phyloP scores from a whole-genome alignment of 2,888 invertebrate species.

The Cyrtodaria siliqua region DNA sequence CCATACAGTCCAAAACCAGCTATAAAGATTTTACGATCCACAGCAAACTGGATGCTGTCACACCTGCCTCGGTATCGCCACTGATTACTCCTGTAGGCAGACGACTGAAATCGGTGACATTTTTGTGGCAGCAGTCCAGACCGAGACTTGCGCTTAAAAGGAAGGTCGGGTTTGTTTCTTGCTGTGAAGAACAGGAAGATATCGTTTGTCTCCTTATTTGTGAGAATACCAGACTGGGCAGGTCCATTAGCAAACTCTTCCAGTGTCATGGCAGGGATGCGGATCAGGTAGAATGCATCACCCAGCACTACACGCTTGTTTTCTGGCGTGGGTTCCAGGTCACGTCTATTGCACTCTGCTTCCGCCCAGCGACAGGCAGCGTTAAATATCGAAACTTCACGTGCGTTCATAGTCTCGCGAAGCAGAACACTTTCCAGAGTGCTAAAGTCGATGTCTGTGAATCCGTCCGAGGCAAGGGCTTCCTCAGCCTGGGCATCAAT shows the following conservation, averaged over 20 bases:
- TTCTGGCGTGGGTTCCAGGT: slow-evolving; percentile 92
- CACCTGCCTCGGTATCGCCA: slow-evolving; percentile 98
- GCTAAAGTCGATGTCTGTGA: slow-evolving; percentile 97
- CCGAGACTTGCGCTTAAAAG: slow-evolving; percentile 93
- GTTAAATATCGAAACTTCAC: slow-evolving; percentile 93
- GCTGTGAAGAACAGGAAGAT: slow-evolving; percentile 98
- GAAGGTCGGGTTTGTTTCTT: slow-evolving; percentile 93
- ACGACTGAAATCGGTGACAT: slow-evolving; percentile 98
- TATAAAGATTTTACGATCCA: slow-evolving; percentile 97
- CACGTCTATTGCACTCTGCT: slow-evolving; percentile 94
- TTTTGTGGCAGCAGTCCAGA: slow-evolving; percentile 96
- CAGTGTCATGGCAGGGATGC: slow-evolving; percentile 97
- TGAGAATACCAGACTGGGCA: slow-evolving; percentile 96
- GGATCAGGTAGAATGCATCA: slow-evolving; percentile 93
- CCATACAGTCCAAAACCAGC: slow-evolving; percentile 98
- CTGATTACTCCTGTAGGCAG: slow-evolving; percentile 98
- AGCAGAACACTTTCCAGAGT: slow-evolving; percentile 96
- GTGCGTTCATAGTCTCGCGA: slow-evolving; percentile 97
- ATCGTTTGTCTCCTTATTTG: slow-evolving; percentile 97
- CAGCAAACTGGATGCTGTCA: slow-evolving; percentile 98
- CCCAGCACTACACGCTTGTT: slow-evolving; percentile 88
- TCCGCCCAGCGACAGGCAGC: slow-evolving; percentile 97
- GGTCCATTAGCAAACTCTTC: slow-evolving; percentile 98
- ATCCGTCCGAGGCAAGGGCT: slow-evolving; percentile 97
- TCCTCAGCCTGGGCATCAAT: slow-evolving; percentile 99